Percentiles rank a stretch among this genome's conserved stretches.
phyloP scores from a whole-genome alignment of 2,888 invertebrate genomes.

The Galerucella calmariensis region DNA sequence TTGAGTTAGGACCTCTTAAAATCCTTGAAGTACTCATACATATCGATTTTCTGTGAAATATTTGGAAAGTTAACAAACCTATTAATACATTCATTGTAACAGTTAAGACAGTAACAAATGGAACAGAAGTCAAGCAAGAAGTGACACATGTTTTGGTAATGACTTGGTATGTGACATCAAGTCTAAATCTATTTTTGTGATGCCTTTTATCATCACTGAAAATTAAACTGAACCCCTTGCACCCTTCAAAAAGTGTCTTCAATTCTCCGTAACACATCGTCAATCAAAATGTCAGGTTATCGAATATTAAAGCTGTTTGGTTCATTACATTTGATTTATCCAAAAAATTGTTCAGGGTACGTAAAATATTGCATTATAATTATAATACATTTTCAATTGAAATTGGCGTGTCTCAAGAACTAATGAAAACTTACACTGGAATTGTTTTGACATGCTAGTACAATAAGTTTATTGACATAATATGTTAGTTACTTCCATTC shows the following conservation, averaged over 20 bases:
- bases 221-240: conserved; percentile 46
- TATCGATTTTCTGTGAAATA: not conserved
- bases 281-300: conserved; percentile 40
- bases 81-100: conserved; percentile 2
- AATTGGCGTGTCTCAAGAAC: not conserved
- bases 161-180: conserved; percentile 43
- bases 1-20: not conserved
- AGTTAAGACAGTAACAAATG: conserved; percentile 44
- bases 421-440: no score
- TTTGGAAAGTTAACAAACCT: not conserved
- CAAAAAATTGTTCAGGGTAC: not conserved
- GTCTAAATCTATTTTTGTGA: conserved; percentile 51
- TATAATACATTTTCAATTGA: not conserved
- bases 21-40: not conserved
- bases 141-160: conserved; percentile 43
- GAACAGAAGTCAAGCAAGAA: conserved; percentile 41
- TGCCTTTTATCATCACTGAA: conserved; percentile 52
- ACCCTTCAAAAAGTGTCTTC: conserved; percentile 31
- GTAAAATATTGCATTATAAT: not conserved
- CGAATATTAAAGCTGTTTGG: conserved; percentile 19
- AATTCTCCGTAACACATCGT: conserved; percentile 44
- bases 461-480: no score
- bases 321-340: conserved; percentile 12
- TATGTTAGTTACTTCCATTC: no score
- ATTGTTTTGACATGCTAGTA: no score